phyloP scores from a whole-genome alignment of 2,797 vertebrate genomes.

The Spheniscus humboldti region DNA sequence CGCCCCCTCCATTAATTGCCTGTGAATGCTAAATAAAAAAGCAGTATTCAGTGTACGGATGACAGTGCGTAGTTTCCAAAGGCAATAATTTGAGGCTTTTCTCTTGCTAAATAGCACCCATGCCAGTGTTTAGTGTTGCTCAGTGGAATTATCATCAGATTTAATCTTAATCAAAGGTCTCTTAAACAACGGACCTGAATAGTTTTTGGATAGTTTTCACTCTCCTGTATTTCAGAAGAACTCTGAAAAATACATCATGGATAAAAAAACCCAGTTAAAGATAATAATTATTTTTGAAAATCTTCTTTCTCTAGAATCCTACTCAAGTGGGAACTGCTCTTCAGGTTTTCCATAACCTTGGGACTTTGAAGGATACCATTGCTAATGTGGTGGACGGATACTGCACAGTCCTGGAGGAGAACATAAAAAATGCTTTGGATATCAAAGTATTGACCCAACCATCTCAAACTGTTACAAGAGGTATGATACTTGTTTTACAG shows the following conservation, averaged over 20 bases:
- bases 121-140: conserved; percentile 1
- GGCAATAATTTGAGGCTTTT: conserved; percentile 35
- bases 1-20: neutral
- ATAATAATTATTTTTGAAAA: neutral
- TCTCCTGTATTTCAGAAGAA: neutral
- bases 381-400: conserved; percentile 85
- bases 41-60: neutral
- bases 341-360: conserved; percentile 96
- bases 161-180: neutral
- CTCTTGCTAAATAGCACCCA: conserved; percentile 4
- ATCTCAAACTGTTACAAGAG: conserved; percentile 79
- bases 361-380: conserved; percentile 87
- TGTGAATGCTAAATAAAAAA: conserved; percentile 30
- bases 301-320: conserved; percentile 82
- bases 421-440: conserved; percentile 86
- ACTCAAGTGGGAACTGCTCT: conserved; percentile 95
- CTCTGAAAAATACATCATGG: neutral
- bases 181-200: neutral
- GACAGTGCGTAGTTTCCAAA: conserved; percentile 27
- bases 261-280: neutral
- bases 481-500: conserved; percentile 66
- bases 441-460: conserved; percentile 91
- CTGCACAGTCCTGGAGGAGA: conserved; percentile 83
- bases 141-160: neutral
- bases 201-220: neutral